phyloP scores from a whole-genome alignment of 1,140 invertebrate species.

The Trigoniulus corallinus region DNA sequence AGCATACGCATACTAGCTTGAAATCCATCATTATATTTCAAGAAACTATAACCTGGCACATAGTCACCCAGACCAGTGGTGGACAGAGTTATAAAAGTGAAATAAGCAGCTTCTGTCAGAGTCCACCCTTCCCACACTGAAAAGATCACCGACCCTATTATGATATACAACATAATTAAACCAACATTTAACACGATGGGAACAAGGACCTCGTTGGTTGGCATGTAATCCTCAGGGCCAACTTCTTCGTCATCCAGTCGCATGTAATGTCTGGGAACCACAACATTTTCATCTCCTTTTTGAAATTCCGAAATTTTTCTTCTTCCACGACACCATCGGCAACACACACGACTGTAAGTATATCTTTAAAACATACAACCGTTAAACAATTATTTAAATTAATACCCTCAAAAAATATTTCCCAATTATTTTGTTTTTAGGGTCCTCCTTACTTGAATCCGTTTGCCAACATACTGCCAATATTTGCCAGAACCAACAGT shows the following conservation, averaged over 20 bases:
- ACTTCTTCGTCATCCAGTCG: constrained; percentile 15
- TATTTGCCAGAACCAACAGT: constrained; percentile 22
- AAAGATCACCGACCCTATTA: constrained; percentile 25
- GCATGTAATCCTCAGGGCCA: constrained; percentile 21
- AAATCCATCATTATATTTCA: constrained; percentile 8
- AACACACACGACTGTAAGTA: constrained; percentile 15
- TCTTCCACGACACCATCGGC: constrained; percentile 16
- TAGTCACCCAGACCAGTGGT: constrained; percentile 34
- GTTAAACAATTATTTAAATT: not conserved
- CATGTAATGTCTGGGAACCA: constrained; percentile 5
- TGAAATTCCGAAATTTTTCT: constrained; percentile 12
- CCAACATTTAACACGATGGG: constrained; percentile 26
- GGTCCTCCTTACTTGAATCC: constrained; percentile 22
- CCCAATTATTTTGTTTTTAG: too few relatives aligned
- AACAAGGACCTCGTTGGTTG: constrained; percentile 17
- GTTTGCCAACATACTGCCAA: constrained; percentile 22
- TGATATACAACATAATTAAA: constrained; percentile 25
- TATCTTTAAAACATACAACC: not conserved
- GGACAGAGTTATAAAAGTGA: constrained; percentile 31
- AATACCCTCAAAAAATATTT: too few relatives aligned
- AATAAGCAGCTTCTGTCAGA: constrained; percentile 29
- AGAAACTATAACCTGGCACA: constrained; percentile 23
- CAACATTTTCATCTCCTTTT: constrained; percentile 8
- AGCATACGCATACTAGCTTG: constrained; percentile 9
- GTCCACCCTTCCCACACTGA: constrained; percentile 21